These are phyloP conservation scores for Semicossyphus pulcher DNA, from an alignment of 2,113 vertebrate genomes.

Conservation along the genomic window DNA sequence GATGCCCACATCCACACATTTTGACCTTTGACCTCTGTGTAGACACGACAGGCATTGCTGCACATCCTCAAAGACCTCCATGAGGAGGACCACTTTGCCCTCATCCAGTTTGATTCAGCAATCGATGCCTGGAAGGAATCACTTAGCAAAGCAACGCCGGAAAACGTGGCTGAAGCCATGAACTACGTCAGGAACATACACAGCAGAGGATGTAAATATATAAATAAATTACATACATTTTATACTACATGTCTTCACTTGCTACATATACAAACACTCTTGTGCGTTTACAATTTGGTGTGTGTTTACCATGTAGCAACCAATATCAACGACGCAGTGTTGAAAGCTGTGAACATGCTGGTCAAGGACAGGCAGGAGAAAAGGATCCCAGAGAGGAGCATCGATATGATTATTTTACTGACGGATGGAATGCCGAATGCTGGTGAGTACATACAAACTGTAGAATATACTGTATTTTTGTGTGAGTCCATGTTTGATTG, in stretches of 20 bases:
- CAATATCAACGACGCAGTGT: slow-evolving; percentile 74
- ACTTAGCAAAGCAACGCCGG: slow-evolving; percentile 66
- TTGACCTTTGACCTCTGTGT: background rate
- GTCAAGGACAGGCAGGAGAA: slow-evolving; percentile 35
- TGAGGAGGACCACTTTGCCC: slow-evolving; percentile 76
- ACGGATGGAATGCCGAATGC: slow-evolving; percentile 77
- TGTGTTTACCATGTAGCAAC: slow-evolving; percentile 66
- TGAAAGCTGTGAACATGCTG: slow-evolving; percentile 70
- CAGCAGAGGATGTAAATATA: background rate
- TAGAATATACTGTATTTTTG: background rate
- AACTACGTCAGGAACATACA: background rate
- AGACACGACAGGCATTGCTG: slow-evolving; percentile 80
- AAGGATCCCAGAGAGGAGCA: slow-evolving; percentile 68
- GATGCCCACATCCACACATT: background rate
- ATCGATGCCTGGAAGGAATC: slow-evolving; percentile 6
- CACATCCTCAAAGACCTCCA: slow-evolving; percentile 78
- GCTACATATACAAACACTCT: background rate
- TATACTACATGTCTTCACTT: background rate
- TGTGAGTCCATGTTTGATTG: background rate
- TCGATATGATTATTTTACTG: slow-evolving; percentile 82
- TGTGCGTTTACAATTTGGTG: background rate
- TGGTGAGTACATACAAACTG: slow-evolving; percentile 35
- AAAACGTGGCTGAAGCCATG: slow-evolving; percentile 64
- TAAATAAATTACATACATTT: too few species aligned
- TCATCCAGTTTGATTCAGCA: slow-evolving; percentile 60